Evolutionary conservation across 2,797 vertebrate genomes (phyloP).

Genomic region (Lepus oiostolus): DNA sequence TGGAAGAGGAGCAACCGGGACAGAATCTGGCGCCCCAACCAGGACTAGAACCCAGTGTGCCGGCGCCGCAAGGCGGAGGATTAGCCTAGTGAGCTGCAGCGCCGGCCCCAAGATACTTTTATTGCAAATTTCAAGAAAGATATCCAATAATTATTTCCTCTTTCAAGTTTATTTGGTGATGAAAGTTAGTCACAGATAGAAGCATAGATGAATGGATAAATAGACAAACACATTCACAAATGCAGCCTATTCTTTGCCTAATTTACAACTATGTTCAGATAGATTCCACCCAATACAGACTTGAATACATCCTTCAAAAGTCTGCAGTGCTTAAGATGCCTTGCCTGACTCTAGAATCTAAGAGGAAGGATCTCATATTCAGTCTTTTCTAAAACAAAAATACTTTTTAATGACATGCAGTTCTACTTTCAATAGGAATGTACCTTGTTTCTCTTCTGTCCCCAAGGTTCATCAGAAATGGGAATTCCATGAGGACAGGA

Average conservation of each 20-base stretch:
- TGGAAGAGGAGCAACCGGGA: no score
- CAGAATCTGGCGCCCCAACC: no score
- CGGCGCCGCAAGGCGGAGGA: no score
- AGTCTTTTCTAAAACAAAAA: not conserved
- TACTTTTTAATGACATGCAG: not conserved
- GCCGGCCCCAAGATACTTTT: no score
- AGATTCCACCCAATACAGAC: conserved; percentile 1
- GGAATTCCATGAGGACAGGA: not conserved
- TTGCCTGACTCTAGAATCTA: not conserved
- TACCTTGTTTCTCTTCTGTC: not conserved
- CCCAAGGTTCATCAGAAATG: conserved; percentile 8
- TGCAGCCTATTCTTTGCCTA: not conserved
- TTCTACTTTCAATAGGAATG: not conserved
- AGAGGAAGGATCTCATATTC: not conserved
- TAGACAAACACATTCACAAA: not conserved
- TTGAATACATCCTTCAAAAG: not conserved
- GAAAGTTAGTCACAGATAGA: not conserved
- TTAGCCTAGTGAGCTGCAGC: no score
- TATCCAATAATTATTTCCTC: conserved; percentile 21
- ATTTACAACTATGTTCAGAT: not conserved
- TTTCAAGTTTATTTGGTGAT: conserved; percentile 64
- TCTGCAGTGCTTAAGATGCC: not conserved
- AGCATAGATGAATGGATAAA: not conserved
- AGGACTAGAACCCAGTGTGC: no score
- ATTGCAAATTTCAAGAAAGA: conserved; percentile 25